A percentile compares a stretch with the other conserved stretches of the same genome.
These are phyloP conservation scores for Tragelaphus scriptus DNA, from an alignment of 2,113 vertebrate genomes.

Conservation along the genomic window DNA sequence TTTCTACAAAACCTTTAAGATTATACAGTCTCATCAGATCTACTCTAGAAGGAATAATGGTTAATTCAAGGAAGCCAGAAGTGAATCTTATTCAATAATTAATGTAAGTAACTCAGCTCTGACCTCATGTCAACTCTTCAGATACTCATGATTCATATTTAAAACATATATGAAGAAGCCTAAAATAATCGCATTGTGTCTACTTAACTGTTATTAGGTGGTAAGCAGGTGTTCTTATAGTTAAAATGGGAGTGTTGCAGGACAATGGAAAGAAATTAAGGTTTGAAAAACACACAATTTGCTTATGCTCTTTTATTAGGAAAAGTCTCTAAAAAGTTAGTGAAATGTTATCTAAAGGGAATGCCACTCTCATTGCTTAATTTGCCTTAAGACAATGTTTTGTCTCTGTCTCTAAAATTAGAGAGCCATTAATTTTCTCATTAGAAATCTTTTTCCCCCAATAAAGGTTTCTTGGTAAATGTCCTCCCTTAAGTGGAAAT, in stretches of 20 bases:
- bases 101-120: background rate
- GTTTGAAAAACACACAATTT: background rate
- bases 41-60: background rate
- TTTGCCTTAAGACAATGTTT: conserved; percentile 32
- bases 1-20: background rate
- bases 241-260: background rate
- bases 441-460: background rate
- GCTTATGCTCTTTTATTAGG: background rate
- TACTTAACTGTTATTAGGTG: background rate
- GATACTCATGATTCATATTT: background rate
- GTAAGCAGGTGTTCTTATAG: background rate
- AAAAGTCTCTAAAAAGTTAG: background rate
- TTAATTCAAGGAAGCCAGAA: background rate
- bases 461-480: conserved; percentile 8
- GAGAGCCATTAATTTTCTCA: conserved; percentile 11
- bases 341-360: conserved; percentile 25
- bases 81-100: background rate
- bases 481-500: conserved; percentile 10
- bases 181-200: background rate
- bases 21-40: background rate
- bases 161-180: background rate
- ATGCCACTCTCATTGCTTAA: background rate
- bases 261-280: background rate
- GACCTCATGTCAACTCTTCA: background rate
- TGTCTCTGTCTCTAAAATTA: conserved; percentile 26